Conservation (phyloP, 2,113 vertebrate genomes). For the Neodon shergylaensis region DNA sequence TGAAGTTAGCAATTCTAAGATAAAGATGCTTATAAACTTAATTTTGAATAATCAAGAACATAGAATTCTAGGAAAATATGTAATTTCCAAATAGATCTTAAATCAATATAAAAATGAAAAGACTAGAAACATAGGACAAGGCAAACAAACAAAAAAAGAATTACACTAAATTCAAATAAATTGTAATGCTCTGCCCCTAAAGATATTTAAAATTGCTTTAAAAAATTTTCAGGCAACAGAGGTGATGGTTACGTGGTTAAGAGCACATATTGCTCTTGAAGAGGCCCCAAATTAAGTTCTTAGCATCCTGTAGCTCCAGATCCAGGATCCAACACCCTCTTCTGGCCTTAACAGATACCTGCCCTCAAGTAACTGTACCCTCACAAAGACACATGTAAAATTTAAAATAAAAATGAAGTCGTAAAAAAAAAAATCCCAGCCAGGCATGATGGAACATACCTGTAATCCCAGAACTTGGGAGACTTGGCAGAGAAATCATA, state of each 20-base stretch:
- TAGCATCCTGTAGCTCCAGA: background rate
- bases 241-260: too few relatives aligned
- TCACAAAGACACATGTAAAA: background rate
- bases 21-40: background rate
- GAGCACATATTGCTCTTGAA: background rate
- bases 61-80: constrained; percentile 25
- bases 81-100: background rate
- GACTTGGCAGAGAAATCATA: background rate
- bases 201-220: constrained; percentile 6
- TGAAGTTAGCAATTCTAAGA: background rate
- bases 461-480: background rate
- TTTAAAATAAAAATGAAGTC: background rate
- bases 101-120: background rate
- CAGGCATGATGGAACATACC: too few relatives aligned
- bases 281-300: background rate
- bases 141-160: constrained; percentile 16
- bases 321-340: background rate
- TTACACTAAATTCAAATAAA: background rate
- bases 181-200: background rate
- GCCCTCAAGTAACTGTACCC: background rate
- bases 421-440: background rate
- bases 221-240: background rate
- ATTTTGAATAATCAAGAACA: background rate
- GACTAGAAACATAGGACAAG: background rate
- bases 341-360: background rate